Percentiles rank a stretch among this genome's conserved stretches.
Conservation (phyloP, 2,797 vertebrate genomes). For the Poecilia picta region DNA sequence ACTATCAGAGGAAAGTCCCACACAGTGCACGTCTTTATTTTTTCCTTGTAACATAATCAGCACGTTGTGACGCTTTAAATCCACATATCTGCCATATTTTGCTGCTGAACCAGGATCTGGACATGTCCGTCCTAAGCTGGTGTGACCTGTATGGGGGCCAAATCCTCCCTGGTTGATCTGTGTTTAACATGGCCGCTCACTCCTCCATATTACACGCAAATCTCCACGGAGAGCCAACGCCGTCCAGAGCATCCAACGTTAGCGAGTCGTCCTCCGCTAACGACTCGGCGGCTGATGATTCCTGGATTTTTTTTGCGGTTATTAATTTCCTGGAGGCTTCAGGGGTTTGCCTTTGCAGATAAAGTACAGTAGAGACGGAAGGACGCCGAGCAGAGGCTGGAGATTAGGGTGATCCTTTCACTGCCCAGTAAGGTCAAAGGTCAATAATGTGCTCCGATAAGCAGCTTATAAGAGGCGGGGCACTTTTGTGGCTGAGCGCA, state of each 20-base stretch:
- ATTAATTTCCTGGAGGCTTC: constrained; percentile 33
- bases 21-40: neutral
- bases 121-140: constrained; percentile 17
- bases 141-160: constrained; percentile 21
- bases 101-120: constrained; percentile 36
- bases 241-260: neutral
- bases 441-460: constrained; percentile 65
- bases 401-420: constrained; percentile 66
- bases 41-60: neutral
- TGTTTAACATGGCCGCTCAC: constrained; percentile 33
- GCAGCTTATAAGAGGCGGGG: constrained; percentile 57
- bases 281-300: neutral
- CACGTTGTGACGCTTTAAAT: neutral
- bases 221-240: constrained; percentile 17
- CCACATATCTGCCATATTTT: constrained; percentile 30
- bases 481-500: constrained; percentile 31
- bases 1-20: constrained; percentile 4
- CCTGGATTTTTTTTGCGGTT: constrained; percentile 14
- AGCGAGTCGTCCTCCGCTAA: neutral
- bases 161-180: constrained; percentile 26
- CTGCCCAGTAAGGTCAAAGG: constrained; percentile 64
- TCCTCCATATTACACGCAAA: neutral
- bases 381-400: constrained; percentile 9
- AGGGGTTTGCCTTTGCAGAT: constrained; percentile 3
- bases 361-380: constrained; percentile 6